Conservation (phyloP, 2,888 invertebrate genomes). For the Hipparchia sbordonii region DNA sequence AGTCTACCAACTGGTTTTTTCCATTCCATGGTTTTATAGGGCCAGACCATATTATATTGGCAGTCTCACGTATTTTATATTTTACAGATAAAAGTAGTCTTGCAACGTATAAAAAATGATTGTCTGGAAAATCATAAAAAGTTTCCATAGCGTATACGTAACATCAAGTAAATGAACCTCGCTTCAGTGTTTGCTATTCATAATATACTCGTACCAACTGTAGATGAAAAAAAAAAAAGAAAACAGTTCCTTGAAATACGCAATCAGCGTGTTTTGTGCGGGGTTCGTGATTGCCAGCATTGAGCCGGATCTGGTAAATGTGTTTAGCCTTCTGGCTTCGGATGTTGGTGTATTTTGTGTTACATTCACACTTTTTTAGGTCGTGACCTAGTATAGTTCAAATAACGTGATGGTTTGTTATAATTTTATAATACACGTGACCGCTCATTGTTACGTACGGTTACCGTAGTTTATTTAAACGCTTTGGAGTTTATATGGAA, state of each 20-base stretch:
- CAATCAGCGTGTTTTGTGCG: constrained; percentile 38
- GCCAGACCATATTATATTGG: no score
- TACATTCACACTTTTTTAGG: constrained; percentile 12
- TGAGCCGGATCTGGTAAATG: constrained; percentile 34
- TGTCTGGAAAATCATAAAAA: neutral
- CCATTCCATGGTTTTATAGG: no score
- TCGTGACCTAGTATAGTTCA: constrained; percentile 21
- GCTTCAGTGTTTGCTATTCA: constrained; percentile 25
- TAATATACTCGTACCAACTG: neutral
- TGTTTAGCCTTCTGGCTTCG: constrained; percentile 21
- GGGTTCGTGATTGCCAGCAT: constrained; percentile 36
- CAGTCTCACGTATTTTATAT: no score
- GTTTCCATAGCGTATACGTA: constrained; percentile 3
- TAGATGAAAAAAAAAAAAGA: constrained; percentile 14
- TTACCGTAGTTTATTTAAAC: no score
- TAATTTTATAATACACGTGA: neutral
- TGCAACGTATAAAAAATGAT: neutral
- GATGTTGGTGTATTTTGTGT: constrained; percentile 1
- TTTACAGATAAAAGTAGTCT: no score
- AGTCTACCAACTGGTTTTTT: no score
- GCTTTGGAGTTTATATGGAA: no score
- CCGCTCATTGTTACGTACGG: no score
- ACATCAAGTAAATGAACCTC: constrained; percentile 15
- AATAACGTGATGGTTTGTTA: neutral
- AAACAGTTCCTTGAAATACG: constrained; percentile 31